phyloP scores from a whole-genome alignment of 2,888 invertebrate species.

The Macrophya annulata region DNA sequence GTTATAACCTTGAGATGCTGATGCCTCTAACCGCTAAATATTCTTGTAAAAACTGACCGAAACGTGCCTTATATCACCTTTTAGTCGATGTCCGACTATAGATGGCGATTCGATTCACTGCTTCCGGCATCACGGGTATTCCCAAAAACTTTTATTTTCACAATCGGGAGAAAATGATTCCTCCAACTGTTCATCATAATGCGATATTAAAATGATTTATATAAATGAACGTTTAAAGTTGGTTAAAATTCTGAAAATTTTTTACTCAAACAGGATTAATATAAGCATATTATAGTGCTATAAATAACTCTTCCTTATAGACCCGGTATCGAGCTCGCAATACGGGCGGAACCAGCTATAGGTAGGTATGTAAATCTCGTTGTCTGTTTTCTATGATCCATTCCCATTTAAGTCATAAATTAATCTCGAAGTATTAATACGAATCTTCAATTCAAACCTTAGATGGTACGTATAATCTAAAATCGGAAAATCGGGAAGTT shows the following conservation, averaged over 20 bases:
- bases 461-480: neutral
- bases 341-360: neutral
- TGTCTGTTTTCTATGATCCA: conserved; percentile 18
- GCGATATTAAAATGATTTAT: neutral
- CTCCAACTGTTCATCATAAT: neutral
- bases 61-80: neutral
- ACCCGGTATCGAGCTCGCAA: neutral
- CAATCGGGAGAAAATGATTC: neutral
- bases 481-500: conserved; percentile 22
- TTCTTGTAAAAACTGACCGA: conserved; percentile 26
- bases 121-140: conserved; percentile 3
- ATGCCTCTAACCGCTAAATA: neutral
- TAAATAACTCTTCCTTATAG: neutral
- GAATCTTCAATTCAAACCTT: neutral
- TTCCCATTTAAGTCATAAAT: neutral
- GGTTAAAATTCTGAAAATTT: neutral
- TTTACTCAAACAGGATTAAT: neutral
- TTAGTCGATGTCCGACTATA: neutral
- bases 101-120: conserved; percentile 35
- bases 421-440: neutral
- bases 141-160: conserved; percentile 5
- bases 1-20: conserved; percentile 35
- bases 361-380: neutral
- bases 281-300: neutral
- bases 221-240: neutral